phyloP scores from a whole-genome alignment of 2,888 invertebrate species.

The Sepiola atlantica region DNA sequence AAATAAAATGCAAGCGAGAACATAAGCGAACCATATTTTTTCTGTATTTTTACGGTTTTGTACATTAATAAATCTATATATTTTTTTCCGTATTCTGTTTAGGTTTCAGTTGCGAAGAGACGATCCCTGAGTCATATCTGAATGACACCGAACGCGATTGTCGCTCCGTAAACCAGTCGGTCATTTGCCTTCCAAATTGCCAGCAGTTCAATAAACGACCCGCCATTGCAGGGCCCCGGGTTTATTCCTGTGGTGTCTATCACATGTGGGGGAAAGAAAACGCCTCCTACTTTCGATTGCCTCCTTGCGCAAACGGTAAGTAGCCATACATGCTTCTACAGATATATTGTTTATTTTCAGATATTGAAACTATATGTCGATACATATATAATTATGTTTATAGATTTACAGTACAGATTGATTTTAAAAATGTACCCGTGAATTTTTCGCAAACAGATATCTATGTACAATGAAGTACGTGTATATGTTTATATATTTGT shows the following conservation, averaged over 20 bases:
- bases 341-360: background rate
- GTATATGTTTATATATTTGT: too few relatives aligned
- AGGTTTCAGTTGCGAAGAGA: background rate
- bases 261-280: slow-evolving; percentile 24
- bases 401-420: too few relatives aligned
- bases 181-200: background rate
- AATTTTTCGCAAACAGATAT: too few relatives aligned
- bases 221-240: background rate
- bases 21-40: too few relatives aligned
- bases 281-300: background rate
- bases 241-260: background rate
- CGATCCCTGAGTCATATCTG: background rate
- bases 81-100: background rate
- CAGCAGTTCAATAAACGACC: background rate
- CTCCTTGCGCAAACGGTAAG: background rate
- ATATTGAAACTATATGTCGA: background rate
- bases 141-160: background rate
- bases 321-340: background rate
- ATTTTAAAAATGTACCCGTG: too few relatives aligned
- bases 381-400: background rate
- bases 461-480: too few relatives aligned
- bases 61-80: too few relatives aligned
- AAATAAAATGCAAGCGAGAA: too few relatives aligned
- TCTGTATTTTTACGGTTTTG: too few relatives aligned
- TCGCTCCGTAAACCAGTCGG: background rate